Percentiles rank a stretch among this genome's conserved stretches.
These are phyloP conservation scores for Trimorus sp. DNA, from an alignment of 2,888 invertebrate species.

Conservation along the genomic window DNA sequence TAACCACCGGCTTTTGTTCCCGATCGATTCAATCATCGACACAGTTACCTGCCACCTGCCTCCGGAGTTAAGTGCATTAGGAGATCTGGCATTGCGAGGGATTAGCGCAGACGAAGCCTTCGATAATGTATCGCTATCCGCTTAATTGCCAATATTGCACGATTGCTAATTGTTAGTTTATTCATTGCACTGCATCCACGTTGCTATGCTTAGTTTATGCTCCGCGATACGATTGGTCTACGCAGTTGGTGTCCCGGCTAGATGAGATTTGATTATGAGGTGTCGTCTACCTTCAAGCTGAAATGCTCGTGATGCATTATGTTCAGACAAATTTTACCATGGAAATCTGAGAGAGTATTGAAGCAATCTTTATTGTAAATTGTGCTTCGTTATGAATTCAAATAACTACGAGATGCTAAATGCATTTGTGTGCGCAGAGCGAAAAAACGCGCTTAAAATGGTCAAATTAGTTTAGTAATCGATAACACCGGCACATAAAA, in stretches of 20 bases:
- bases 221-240: constrained; percentile 32
- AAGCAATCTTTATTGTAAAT: background rate
- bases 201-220: constrained; percentile 31
- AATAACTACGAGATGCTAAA: background rate
- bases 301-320: too few species aligned
- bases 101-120: constrained; percentile 46
- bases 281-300: background rate
- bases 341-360: too few species aligned
- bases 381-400: background rate
- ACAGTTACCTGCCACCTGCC: constrained; percentile 58
- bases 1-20: constrained; percentile 32
- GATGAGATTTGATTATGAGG: constrained; percentile 31
- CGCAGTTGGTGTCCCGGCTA: constrained; percentile 2
- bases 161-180: constrained; percentile 57
- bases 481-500: too few species aligned
- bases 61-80: constrained; percentile 59
- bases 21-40: constrained; percentile 57
- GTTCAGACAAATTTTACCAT: too few species aligned
- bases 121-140: constrained; percentile 54
- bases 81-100: constrained; percentile 40
- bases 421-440: too few species aligned
- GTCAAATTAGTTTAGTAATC: background rate
- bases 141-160: constrained; percentile 52
- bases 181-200: constrained; percentile 36
- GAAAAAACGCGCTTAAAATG: background rate